Conservation (phyloP, 2,888 invertebrate genomes). For the Polymixis lichenea region DNA sequence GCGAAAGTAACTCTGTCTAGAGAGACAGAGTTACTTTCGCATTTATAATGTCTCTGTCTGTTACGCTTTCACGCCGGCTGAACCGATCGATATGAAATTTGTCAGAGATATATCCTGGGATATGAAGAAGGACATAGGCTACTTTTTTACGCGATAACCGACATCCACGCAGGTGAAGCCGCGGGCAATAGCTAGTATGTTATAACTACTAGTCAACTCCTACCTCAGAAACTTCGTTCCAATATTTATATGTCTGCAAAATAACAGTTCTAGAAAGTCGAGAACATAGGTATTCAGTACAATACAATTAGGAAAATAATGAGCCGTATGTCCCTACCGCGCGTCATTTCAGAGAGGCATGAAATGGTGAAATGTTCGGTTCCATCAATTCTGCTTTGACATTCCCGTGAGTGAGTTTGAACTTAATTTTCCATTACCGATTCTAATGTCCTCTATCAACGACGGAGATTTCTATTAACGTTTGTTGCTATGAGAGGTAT, state of each 20-base stretch:
- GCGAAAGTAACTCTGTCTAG: too few species aligned
- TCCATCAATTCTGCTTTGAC: slow-evolving; percentile 30
- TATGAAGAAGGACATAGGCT: too few species aligned
- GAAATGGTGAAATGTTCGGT: slow-evolving; percentile 16
- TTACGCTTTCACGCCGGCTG: too few species aligned
- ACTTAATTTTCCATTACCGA: slow-evolving; percentile 35
- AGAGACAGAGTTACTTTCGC: too few species aligned
- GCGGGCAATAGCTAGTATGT: too few species aligned
- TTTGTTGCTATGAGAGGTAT: background rate
- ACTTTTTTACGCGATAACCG: too few species aligned
- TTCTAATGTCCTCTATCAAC: slow-evolving; percentile 22
- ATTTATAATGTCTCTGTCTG: too few species aligned
- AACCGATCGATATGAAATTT: too few species aligned
- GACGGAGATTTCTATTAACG: background rate
- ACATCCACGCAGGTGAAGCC: too few species aligned
- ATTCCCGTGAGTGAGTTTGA: slow-evolving; percentile 13
- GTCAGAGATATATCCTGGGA: too few species aligned
- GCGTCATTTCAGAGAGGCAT: slow-evolving; percentile 18
- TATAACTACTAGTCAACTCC: too few species aligned
- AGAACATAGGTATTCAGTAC: background rate
- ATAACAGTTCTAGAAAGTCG: background rate
- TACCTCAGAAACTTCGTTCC: too few species aligned
- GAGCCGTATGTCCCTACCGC: background rate
- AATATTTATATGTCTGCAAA: background rate
- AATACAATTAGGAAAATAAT: slow-evolving; percentile 16